phyloP scores from a whole-genome alignment of 2,888 invertebrate species.

The Spialia ferax region DNA sequence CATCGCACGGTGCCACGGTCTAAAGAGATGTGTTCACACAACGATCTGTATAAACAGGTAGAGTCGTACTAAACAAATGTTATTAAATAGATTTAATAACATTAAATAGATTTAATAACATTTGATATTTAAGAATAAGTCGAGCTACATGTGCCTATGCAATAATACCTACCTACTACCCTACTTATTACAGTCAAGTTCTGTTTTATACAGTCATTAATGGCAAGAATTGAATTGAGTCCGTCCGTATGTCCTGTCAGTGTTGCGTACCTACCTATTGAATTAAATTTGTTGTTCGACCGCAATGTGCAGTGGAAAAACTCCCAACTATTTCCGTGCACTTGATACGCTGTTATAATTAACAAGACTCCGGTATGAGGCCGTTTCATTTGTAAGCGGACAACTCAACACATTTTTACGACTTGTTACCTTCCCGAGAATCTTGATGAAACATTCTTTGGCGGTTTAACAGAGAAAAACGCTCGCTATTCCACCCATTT shows the following conservation, averaged over 20 bases:
- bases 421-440: slow-evolving; percentile 39
- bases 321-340: slow-evolving; percentile 38
- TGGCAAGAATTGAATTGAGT: background rate
- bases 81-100: too few species aligned
- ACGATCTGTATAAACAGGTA: too few species aligned
- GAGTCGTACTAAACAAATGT: too few species aligned
- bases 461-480: slow-evolving; percentile 25
- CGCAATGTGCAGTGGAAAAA: slow-evolving; percentile 18
- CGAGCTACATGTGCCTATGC: too few species aligned
- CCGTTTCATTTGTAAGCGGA: slow-evolving; percentile 37
- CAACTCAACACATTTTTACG: slow-evolving; percentile 39
- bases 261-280: background rate
- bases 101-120: too few species aligned
- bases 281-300: slow-evolving; percentile 26
- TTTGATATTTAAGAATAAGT: too few species aligned
- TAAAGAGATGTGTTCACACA: too few species aligned
- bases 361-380: slow-evolving; percentile 37
- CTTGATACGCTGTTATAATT: slow-evolving; percentile 41
- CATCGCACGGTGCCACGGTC: too few species aligned
- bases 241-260: slow-evolving; percentile 9
- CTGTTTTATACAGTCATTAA: too few species aligned
- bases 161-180: too few species aligned
- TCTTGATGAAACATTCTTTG: slow-evolving; percentile 36
- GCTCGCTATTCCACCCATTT: slow-evolving; percentile 18
- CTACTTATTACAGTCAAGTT: too few species aligned